Evolutionary conservation across 2,797 vertebrate genomes (phyloP).

Genomic region (Acrossocheilus fasciatus): DNA sequence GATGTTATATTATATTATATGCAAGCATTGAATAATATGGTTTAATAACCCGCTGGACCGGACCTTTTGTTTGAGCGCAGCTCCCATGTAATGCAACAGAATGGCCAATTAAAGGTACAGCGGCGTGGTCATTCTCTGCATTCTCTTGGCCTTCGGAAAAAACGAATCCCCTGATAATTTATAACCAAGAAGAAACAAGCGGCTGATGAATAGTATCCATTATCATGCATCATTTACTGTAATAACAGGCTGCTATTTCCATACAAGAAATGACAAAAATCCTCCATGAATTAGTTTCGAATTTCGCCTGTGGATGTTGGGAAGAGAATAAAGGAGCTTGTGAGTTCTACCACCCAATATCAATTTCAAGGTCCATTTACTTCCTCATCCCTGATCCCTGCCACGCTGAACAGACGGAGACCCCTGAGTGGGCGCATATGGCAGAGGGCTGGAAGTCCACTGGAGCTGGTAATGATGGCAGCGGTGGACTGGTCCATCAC

Average conservation of each 20-base stretch:
- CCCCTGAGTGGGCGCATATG: slow-evolving; percentile 66
- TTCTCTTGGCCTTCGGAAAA: slow-evolving; percentile 8
- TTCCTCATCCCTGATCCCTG: slow-evolving; percentile 63
- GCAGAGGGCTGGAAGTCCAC: slow-evolving; percentile 61
- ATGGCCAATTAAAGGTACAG: slow-evolving; percentile 37
- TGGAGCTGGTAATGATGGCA: slow-evolving; percentile 65
- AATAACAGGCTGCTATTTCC: slow-evolving; percentile 58
- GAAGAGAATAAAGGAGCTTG: slow-evolving; percentile 56
- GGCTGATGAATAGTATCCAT: slow-evolving; percentile 47
- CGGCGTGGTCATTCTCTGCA: slow-evolving; percentile 20
- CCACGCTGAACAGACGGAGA: slow-evolving; percentile 63
- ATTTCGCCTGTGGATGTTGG: slow-evolving; percentile 60
- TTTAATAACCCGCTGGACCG: background rate
- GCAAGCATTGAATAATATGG: background rate
- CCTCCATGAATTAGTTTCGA: slow-evolving; percentile 59
- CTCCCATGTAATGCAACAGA: slow-evolving; percentile 26
- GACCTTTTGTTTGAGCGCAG: slow-evolving; percentile 24
- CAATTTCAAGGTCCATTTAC: slow-evolving; percentile 68
- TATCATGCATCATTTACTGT: slow-evolving; percentile 56
- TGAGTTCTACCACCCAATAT: slow-evolving; percentile 64
- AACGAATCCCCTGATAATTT: slow-evolving; percentile 42
- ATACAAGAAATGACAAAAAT: slow-evolving; percentile 57
- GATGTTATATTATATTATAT: slow-evolving; percentile 19
- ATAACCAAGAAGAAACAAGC: slow-evolving; percentile 54
- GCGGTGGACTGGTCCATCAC: slow-evolving; percentile 54